Conservation (phyloP, 2,888 invertebrate genomes). For the Lacanobia oleracea region DNA sequence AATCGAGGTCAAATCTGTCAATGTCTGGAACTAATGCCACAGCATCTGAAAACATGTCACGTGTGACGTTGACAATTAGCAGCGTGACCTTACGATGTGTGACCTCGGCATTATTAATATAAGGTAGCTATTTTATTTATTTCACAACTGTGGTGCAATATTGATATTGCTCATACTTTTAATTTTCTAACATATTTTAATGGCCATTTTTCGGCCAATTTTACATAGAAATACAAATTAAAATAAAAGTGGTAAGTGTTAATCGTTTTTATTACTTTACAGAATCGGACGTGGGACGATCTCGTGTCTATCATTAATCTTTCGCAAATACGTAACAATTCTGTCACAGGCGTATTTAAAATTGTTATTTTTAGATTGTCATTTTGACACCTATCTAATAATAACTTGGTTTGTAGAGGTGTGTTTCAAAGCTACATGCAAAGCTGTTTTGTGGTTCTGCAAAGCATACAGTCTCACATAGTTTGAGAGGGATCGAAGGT, state of each 20-base stretch:
- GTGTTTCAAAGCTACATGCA: constrained; percentile 65
- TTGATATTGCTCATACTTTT: constrained; percentile 22
- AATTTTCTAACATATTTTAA: constrained; percentile 17
- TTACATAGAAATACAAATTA: constrained; percentile 43
- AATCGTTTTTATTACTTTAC: constrained; percentile 56
- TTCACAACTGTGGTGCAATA: constrained; percentile 60
- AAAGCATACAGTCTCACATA: constrained; percentile 56
- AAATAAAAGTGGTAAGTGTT: constrained; percentile 33
- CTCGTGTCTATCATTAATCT: constrained; percentile 54
- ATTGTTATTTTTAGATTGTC: constrained; percentile 62
- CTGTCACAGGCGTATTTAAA: constrained; percentile 48
- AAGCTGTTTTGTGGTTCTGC: constrained; percentile 55
- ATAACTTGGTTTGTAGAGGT: constrained; percentile 44
- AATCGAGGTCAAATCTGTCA: constrained; percentile 52
- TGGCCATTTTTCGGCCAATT: constrained; percentile 27
- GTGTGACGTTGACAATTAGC: constrained; percentile 48
- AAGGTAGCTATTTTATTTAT: constrained; percentile 29
- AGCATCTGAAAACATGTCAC: constrained; percentile 44
- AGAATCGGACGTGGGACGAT: constrained; percentile 48
- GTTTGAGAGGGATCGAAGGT: constrained; percentile 44
- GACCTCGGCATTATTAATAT: constrained; percentile 44
- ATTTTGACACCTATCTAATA: constrained; percentile 49
- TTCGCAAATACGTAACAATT: constrained; percentile 60
- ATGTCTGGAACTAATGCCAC: constrained; percentile 50
- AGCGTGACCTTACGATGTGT: constrained; percentile 41